Base-by-base conservation (phyloP, 2,888 invertebrate species). In the Azorinus chamasolen region DNA sequence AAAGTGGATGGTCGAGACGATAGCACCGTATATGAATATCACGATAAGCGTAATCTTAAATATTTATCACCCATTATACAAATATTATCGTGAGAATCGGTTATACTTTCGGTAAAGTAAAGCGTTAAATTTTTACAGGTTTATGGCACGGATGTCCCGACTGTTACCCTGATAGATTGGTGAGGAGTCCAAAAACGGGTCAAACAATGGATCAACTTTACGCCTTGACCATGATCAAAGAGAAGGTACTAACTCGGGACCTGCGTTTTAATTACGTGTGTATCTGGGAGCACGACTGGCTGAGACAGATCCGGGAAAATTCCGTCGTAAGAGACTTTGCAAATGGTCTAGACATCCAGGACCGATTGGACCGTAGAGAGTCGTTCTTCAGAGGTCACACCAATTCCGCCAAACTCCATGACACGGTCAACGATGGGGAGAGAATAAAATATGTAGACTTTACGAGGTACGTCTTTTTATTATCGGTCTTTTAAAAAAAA, bases 371-470 rank as follows among this genome's bases (percentile, higher is more conserved):
- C 18, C 27, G 32, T n/a, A 22, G 74, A 69, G 4, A 88, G 48
- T 83, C 86, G 1, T 88, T 90, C 50, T 88, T 72, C 71, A 88
- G 89, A 1, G 89, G 89, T 0, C 20, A 88, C 5, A 86, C 84
- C 0, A 83, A 83, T 51, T 79, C 83, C 25, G 32, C 10, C 8
- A 61, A 88, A 45, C 54, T 89, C 1, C 72, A 80, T 24, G 66
- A 87, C 37, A 72, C 80, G 32, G 65, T 53, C 0, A 24, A 53
- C 10, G 79, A 41, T 5, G 20, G 27, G 0, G 76, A 87, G 46
- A 55, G 72, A 45, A 87, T 88, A 6, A 65, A 71, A 25, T 88
- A 90, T 53, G 64, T 68, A 20, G 80, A 77, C 25, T 85, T 89
- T 20, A 83, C 78, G 0, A 78, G 76, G n/a, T n/a, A n/a, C n/a